These are phyloP conservation scores for Hypolimnas misippus DNA, from an alignment of 2,888 invertebrate genomes.

Conservation along the genomic window DNA sequence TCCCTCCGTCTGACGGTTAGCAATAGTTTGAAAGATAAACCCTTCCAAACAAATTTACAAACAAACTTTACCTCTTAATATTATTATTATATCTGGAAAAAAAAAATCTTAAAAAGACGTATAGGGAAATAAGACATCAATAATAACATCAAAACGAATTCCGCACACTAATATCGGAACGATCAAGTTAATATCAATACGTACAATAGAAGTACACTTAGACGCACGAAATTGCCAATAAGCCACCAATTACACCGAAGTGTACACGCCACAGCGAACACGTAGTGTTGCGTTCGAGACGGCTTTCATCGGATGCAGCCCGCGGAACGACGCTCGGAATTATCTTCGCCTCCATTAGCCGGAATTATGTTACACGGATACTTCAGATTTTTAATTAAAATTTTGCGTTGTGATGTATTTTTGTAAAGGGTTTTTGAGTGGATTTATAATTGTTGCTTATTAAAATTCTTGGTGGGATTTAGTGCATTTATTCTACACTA, in stretches of 20 bases:
- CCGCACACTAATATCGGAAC: background rate
- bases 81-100: background rate
- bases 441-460: no score
- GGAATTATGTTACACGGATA: conserved; percentile 5
- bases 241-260: conserved; percentile 65
- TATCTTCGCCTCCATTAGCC: conserved; percentile 29
- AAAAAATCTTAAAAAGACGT: background rate
- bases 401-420: background rate
- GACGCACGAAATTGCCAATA: conserved; percentile 56
- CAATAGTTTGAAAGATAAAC: no score
- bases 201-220: conserved; percentile 37
- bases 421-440: background rate
- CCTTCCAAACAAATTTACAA: no score
- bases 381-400: background rate
- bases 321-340: conserved; percentile 37
- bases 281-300: conserved; percentile 51
- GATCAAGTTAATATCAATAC: conserved; percentile 22
- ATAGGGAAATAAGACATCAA: background rate
- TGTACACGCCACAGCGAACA: conserved; percentile 56
- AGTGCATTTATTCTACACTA: no score
- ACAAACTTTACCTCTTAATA: no score
- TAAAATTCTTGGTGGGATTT: no score
- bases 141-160: background rate
- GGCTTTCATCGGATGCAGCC: conserved; percentile 50
- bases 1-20: no score